A percentile compares a stretch with the other conserved stretches of the same genome.
Evolutionary conservation across 2,797 vertebrate genomes (phyloP).

Genomic region (Hoplostethus mediterraneus): DNA sequence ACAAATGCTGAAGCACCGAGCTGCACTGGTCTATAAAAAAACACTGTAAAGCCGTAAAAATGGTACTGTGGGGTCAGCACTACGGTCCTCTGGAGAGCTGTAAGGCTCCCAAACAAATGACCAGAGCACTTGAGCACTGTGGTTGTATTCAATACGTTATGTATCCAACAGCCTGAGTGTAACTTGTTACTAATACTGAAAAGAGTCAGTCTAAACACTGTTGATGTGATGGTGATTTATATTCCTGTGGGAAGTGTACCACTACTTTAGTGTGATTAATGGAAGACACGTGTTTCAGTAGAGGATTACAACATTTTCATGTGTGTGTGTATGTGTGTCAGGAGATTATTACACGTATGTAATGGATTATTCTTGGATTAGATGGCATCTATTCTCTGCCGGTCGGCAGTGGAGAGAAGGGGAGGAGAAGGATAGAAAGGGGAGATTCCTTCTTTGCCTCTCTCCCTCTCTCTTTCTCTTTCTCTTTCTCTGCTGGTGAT

Average conservation of each 20-base stretch:
- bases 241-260: slow-evolving; percentile 34
- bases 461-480: background rate
- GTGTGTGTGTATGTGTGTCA: slow-evolving; percentile 1
- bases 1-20: slow-evolving; percentile 32
- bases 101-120: slow-evolving; percentile 37
- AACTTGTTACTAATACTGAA: background rate
- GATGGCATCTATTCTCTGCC: slow-evolving; percentile 14
- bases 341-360: slow-evolving; percentile 35
- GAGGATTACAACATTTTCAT: slow-evolving; percentile 3
- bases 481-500: background rate
- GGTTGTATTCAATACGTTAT: background rate
- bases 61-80: slow-evolving; percentile 59
- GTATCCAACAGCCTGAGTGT: background rate
- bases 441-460: slow-evolving; percentile 11
- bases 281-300: slow-evolving; percentile 6
- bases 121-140: background rate
- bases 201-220: slow-evolving; percentile 3
- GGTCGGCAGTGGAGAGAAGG: background rate
- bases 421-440: slow-evolving; percentile 19
- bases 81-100: slow-evolving; percentile 47
- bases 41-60: slow-evolving; percentile 47
- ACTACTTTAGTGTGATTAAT: slow-evolving; percentile 42
- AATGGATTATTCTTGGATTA: slow-evolving; percentile 53
- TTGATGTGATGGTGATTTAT: slow-evolving; percentile 9
- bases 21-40: slow-evolving; percentile 50